phyloP scores from a whole-genome alignment of 1,140 invertebrate genomes.

The Phthorimaea operculella region DNA sequence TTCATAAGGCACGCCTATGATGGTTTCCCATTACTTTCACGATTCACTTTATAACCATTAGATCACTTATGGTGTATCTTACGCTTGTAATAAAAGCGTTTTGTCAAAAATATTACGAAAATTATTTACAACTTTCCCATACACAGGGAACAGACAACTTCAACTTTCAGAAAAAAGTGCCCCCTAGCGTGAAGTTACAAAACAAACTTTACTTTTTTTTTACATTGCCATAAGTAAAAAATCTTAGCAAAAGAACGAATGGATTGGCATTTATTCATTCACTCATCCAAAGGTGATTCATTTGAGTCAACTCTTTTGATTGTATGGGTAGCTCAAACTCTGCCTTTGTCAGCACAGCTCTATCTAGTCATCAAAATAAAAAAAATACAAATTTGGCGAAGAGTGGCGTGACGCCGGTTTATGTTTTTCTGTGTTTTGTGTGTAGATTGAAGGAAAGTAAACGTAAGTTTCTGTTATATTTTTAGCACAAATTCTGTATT shows the following conservation, averaged over 20 bases:
- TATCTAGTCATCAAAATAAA: no score
- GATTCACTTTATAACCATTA: slow-evolving; percentile 40
- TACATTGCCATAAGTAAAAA: neutral
- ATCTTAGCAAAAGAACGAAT: neutral
- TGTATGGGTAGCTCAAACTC: no score
- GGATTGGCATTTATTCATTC: no score
- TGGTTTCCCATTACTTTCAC: slow-evolving; percentile 48
- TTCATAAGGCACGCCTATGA: slow-evolving; percentile 58
- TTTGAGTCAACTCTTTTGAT: no score
- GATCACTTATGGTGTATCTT: slow-evolving; percentile 43
- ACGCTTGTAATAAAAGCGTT: slow-evolving; percentile 26
- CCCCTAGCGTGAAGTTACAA: slow-evolving; percentile 21
- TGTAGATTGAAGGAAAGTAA: no score
- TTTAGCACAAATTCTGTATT: no score
- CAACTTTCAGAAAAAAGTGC: slow-evolving; percentile 30
- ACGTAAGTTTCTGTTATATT: no score
- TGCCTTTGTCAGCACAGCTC: no score
- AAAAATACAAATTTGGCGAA: no score
- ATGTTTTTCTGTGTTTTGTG: neutral
- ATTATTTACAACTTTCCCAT: slow-evolving; percentile 64
- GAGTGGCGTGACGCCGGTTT: neutral
- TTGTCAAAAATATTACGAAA: slow-evolving; percentile 41
- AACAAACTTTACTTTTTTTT: neutral
- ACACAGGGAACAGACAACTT: slow-evolving; percentile 39
- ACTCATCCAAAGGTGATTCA: no score